Evolutionary conservation across 2,888 invertebrate species (phyloP).

Genomic region (Volucella inflata): DNA sequence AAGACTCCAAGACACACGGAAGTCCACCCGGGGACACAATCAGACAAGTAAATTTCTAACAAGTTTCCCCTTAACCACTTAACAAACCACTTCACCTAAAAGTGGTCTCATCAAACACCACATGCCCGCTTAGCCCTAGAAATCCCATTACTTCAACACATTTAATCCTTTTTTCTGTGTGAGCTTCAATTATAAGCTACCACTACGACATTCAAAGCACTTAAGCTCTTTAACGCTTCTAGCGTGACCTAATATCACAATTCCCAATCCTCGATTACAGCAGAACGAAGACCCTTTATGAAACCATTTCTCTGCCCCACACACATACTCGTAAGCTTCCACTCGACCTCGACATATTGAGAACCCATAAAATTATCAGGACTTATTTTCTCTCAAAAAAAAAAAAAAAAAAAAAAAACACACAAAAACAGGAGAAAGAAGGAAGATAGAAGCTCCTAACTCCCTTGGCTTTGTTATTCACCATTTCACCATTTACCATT

Average conservation of each 20-base stretch:
- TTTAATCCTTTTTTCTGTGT: background rate
- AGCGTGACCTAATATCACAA: conserved; percentile 43
- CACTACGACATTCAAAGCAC: conserved; percentile 13
- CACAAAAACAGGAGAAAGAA: conserved; percentile 42
- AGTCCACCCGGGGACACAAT: no score
- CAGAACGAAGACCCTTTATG: conserved; percentile 23
- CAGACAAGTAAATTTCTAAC: no score
- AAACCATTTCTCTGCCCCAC: conserved; percentile 41
- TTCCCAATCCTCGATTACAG: conserved; percentile 16
- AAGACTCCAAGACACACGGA: no score
- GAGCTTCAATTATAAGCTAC: conserved; percentile 7
- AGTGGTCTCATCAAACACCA: no score
- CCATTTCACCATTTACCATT: conserved; percentile 12
- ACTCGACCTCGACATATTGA: conserved; percentile 58
- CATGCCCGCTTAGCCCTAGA: no score
- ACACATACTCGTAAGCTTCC: background rate
- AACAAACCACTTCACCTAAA: no score
- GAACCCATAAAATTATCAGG: conserved; percentile 73
- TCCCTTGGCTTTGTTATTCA: background rate
- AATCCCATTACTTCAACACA: background rate
- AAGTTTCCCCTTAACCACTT: no score
- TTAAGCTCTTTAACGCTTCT: conserved; percentile 1
- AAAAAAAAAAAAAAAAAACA: background rate
- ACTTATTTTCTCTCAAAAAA: conserved; percentile 51
- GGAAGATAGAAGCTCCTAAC: conserved; percentile 8